phyloP scores from a whole-genome alignment of 1,140 invertebrate genomes.

The Apis cerana region DNA sequence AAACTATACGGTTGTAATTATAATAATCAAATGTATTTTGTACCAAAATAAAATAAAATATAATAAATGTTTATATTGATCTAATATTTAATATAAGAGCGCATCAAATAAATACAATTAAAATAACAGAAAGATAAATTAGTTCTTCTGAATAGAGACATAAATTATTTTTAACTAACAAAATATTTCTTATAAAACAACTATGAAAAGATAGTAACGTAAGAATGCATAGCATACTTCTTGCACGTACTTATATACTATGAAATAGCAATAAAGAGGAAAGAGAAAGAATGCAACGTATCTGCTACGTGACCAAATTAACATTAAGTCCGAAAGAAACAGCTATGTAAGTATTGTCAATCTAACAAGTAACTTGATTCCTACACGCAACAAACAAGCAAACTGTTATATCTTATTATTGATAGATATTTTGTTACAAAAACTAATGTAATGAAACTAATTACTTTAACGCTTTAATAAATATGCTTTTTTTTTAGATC shows the following conservation, averaged over 20 bases:
- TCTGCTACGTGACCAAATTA: constrained; percentile 26
- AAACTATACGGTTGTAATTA: too few relatives aligned
- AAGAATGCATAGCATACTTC: background rate
- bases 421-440: background rate
- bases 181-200: background rate
- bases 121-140: background rate
- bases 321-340: constrained; percentile 17
- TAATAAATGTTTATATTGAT: background rate
- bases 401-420: constrained; percentile 12
- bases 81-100: too few relatives aligned
- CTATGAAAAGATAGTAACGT: background rate
- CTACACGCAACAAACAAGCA: background rate
- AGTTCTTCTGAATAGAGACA: background rate
- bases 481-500: background rate
- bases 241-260: background rate
- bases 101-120: background rate
- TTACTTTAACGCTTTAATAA: background rate
- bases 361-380: background rate
- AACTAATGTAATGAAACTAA: constrained; percentile 8
- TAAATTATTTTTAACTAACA: background rate
- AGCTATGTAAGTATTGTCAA: background rate
- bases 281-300: constrained; percentile 16
- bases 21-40: background rate
- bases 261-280: constrained; percentile 4
- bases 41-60: background rate